Percentiles rank a stretch among this genome's conserved stretches.
phyloP scores from a whole-genome alignment of 2,113 vertebrate species.

The Eonycteris spelaea region DNA sequence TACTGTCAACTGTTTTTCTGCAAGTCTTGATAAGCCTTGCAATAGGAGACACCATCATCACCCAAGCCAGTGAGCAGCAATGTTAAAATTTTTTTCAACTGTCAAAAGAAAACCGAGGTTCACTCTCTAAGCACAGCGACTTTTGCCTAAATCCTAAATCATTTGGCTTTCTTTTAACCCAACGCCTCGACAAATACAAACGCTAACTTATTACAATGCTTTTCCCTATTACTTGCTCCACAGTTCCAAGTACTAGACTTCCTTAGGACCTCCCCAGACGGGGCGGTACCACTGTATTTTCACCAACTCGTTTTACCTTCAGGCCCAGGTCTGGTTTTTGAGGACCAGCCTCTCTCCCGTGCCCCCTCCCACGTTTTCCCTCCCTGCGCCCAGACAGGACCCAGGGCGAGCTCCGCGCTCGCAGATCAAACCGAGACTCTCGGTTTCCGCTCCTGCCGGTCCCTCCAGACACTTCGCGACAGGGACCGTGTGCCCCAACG shows the following conservation, averaged over 20 bases:
- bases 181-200: neutral
- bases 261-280: neutral
- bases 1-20: neutral
- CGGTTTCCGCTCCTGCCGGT: fast-evolving
- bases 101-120: neutral
- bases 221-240: neutral
- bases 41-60: neutral
- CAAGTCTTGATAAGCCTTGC: neutral
- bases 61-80: neutral
- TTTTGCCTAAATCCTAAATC: neutral
- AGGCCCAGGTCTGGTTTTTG: neutral
- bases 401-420: neutral
- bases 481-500: fast-evolving
- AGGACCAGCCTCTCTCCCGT: neutral
- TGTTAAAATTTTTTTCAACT: neutral
- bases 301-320: neutral
- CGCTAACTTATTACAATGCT: too few species aligned
- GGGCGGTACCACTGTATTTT: neutral
- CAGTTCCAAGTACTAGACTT: neutral
- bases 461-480: neutral
- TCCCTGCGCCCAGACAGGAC: neutral
- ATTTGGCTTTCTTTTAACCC: neutral
- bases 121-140: neutral
- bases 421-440: neutral
- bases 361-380: neutral